These are phyloP conservation scores for Leptosomus discolor DNA, from an alignment of 2,113 vertebrate species.

Conservation along the genomic window DNA sequence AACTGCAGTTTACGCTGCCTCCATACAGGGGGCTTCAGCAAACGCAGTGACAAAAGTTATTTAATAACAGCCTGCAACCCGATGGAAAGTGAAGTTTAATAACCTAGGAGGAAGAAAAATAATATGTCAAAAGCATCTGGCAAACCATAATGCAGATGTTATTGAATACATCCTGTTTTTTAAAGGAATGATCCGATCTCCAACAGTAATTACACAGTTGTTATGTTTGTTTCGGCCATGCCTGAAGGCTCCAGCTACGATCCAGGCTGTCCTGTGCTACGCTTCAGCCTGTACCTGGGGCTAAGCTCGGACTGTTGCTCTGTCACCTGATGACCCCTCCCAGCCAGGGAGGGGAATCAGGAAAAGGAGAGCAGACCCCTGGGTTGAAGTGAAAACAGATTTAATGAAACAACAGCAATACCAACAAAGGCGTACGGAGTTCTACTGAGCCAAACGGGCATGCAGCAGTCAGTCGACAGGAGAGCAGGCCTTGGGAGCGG, in stretches of 20 bases:
- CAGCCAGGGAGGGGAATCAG: no score
- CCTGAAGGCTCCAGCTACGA: background rate
- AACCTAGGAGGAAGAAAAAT: background rate
- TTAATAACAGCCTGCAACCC: background rate
- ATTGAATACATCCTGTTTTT: background rate
- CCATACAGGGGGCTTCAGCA: background rate
- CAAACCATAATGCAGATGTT: accelerated
- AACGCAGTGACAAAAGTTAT: background rate
- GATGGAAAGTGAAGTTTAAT: background rate
- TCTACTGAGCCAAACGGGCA: no score
- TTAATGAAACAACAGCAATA: no score
- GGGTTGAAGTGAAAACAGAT: no score
- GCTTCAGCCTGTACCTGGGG: no score
- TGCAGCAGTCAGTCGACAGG: no score
- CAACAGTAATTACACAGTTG: background rate
- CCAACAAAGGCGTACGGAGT: no score
- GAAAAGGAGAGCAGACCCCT: no score
- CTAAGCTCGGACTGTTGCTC: no score
- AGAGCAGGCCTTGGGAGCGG: no score
- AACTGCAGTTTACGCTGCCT: background rate
- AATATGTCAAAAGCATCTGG: background rate
- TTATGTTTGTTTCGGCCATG: background rate
- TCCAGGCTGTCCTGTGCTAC: background rate
- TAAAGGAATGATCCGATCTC: background rate
- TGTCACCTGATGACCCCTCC: no score